These are phyloP conservation scores for Platyrinchus mystaceus DNA, from an alignment of 2,797 vertebrate species.

Conservation along the genomic window DNA sequence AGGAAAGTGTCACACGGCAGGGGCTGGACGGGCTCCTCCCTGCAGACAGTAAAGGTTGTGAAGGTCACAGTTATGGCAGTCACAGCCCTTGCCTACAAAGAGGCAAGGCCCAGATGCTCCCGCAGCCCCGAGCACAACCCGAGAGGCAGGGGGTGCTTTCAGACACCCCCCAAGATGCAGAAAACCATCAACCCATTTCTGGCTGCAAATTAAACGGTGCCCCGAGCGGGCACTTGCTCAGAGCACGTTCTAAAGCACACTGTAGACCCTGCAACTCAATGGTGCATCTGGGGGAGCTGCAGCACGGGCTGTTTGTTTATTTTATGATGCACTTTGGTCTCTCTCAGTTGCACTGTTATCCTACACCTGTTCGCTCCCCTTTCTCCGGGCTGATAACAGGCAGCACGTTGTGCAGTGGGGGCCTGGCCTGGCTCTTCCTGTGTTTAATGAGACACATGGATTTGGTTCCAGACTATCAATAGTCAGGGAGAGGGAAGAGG, in stretches of 20 bases:
- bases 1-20: neutral
- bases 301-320: constrained; percentile 38
- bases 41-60: neutral
- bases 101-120: neutral
- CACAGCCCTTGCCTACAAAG: fast-evolving
- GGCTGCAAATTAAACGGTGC: neutral
- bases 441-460: neutral
- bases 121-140: fast-evolving
- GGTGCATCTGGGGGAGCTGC: constrained; percentile 31
- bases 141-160: neutral
- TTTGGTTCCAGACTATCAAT: constrained; percentile 5
- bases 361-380: constrained; percentile 54
- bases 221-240: neutral
- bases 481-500: neutral
- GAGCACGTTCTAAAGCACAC: neutral
- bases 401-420: neutral
- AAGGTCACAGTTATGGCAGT: neutral
- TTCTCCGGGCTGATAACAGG: constrained; percentile 31
- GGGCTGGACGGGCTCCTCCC: neutral
- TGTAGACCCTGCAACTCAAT: neutral
- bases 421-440: neutral
- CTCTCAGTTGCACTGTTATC: constrained; percentile 57
- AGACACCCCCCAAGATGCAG: neutral
- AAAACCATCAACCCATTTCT: neutral
- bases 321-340: constrained; percentile 65